Conservation (phyloP, 1,140 invertebrate species). For the Helicoverpa armigera region DNA sequence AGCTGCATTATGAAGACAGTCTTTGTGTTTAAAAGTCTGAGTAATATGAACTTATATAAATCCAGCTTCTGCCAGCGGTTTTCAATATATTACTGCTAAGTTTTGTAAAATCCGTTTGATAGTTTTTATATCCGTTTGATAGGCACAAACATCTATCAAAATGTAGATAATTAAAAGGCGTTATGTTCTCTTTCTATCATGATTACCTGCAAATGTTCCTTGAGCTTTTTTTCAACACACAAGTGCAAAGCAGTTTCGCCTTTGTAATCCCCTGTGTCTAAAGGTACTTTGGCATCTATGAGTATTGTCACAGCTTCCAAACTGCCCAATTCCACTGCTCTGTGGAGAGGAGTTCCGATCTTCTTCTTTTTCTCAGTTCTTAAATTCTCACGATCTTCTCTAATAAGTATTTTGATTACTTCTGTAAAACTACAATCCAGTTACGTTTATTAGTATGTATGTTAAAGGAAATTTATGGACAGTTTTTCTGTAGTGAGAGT, state of each 20-base stretch:
- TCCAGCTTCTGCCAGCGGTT: too few relatives aligned
- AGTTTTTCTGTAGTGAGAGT: too few relatives aligned
- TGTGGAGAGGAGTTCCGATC: constrained; percentile 31
- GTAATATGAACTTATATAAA: too few relatives aligned
- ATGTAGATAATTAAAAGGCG: too few relatives aligned
- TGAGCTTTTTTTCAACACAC: constrained; percentile 32
- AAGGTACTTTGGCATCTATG: neutral
- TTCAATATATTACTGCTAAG: too few relatives aligned
- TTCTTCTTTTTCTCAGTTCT: constrained; percentile 5
- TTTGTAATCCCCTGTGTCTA: neutral
- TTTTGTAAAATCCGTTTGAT: too few relatives aligned
- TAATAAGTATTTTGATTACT: neutral
- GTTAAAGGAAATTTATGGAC: too few relatives aligned
- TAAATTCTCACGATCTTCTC: neutral
- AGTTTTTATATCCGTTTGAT: too few relatives aligned
- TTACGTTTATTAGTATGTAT: neutral
- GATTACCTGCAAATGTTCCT: constrained; percentile 40
- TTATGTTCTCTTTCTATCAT: too few relatives aligned
- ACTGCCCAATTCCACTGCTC: constrained; percentile 38
- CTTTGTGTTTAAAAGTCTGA: too few relatives aligned
- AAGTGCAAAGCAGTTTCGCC: constrained; percentile 35
- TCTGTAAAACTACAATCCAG: constrained; percentile 24
- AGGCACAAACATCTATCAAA: too few relatives aligned
- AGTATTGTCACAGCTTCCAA: constrained; percentile 27
- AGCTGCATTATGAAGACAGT: too few relatives aligned